These are phyloP conservation scores for Drosophila cognata DNA, from an alignment of 2,888 invertebrate genomes.

Conservation along the genomic window DNA sequence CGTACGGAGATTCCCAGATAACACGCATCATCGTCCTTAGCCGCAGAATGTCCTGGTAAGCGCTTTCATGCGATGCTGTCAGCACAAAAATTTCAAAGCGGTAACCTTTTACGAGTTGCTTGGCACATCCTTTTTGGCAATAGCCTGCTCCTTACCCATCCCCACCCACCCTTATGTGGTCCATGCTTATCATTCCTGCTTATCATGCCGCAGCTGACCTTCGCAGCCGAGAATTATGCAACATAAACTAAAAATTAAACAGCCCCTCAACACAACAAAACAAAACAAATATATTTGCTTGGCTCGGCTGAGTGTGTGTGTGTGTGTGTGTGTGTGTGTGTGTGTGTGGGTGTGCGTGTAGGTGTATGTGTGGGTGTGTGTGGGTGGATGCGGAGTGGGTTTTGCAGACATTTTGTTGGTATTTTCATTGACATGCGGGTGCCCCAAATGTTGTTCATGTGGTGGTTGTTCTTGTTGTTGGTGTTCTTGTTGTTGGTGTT, in stretches of 20 bases:
- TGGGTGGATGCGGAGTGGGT: not conserved
- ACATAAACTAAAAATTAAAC: conserved; percentile 78
- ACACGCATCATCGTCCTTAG: conserved; percentile 53
- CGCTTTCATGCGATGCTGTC: conserved; percentile 59
- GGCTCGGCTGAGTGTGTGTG: not conserved
- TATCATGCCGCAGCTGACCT: conserved; percentile 42
- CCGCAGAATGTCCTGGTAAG: conserved; percentile 38
- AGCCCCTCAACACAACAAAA: conserved; percentile 34
- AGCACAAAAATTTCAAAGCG: conserved; percentile 56
- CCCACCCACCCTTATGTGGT: not conserved
- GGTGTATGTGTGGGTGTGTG: not conserved
- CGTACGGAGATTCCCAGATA: conserved; percentile 28
- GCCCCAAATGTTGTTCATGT: not conserved
- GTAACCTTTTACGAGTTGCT: conserved; percentile 20
- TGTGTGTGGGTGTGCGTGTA: not conserved
- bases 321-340: not conserved
- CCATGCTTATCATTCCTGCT: conserved; percentile 12
- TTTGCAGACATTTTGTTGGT: conserved; percentile 22
- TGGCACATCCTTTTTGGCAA: not conserved
- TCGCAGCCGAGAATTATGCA: conserved; percentile 71
- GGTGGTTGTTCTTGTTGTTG: not conserved
- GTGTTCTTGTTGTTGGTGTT: not conserved
- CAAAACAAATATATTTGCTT: conserved; percentile 45
- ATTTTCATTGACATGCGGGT: conserved; percentile 50
- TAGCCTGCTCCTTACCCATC: not conserved